A percentile compares a stretch with the other conserved stretches of the same genome.
Evolutionary conservation across 1,140 invertebrate genomes (phyloP).

Genomic region (Drosophila miranda): DNA sequence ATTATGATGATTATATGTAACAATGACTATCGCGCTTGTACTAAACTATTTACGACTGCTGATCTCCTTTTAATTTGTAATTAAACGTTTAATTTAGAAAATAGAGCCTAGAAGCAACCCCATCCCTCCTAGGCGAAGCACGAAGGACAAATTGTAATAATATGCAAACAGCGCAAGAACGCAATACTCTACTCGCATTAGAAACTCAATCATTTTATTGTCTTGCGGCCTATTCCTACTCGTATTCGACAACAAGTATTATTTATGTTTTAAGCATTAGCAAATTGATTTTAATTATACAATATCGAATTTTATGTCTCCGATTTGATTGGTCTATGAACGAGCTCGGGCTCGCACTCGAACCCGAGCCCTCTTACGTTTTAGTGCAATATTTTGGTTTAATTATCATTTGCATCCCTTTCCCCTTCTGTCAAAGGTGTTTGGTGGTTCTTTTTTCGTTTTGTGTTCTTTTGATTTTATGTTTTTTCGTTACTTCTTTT

Average conservation of each 20-base stretch:
- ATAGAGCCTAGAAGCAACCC: slow-evolving; percentile 6
- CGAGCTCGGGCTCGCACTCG: neutral
- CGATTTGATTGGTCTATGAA: slow-evolving; percentile 27
- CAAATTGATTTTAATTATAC: slow-evolving; percentile 62
- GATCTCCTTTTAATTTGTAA: slow-evolving; percentile 76
- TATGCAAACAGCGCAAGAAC: slow-evolving; percentile 53
- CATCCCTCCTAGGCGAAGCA: slow-evolving; percentile 13
- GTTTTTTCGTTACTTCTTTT: slow-evolving; percentile 80
- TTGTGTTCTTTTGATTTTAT: slow-evolving; percentile 73
- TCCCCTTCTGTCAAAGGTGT: slow-evolving; percentile 23
- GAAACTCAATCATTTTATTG: neutral
- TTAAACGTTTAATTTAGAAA: slow-evolving; percentile 14
- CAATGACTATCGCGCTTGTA: slow-evolving; percentile 45
- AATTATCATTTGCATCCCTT: slow-evolving; percentile 17
- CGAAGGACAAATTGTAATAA: slow-evolving; percentile 58
- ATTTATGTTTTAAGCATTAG: slow-evolving; percentile 73
- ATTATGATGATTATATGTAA: slow-evolving; percentile 30
- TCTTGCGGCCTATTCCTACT: slow-evolving; percentile 17
- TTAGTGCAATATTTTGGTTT: slow-evolving; percentile 54
- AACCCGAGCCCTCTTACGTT: slow-evolving; percentile 2
- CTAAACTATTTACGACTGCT: slow-evolving; percentile 63
- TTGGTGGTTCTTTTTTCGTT: slow-evolving; percentile 32
- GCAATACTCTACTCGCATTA: slow-evolving; percentile 60
- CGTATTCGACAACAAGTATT: slow-evolving; percentile 61
- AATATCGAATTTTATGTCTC: slow-evolving; percentile 21